Percentiles rank a stretch among this genome's conserved stretches.
Conservation (phyloP, 2,113 vertebrate species). For the Garra rufa region DNA sequence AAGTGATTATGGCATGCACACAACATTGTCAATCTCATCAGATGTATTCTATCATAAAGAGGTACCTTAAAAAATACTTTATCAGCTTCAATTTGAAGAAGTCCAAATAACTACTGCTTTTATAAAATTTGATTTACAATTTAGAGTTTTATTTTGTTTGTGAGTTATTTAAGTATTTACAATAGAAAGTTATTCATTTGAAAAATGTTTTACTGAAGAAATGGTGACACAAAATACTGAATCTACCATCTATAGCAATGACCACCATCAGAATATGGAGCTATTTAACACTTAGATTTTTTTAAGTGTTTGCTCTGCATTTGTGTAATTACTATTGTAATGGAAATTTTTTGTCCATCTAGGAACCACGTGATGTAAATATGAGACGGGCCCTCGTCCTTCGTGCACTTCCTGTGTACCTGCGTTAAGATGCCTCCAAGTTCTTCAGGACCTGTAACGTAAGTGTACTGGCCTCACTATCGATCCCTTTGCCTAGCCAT, state of each 20-base stretch:
- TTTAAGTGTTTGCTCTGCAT: not conserved
- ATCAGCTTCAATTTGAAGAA: not conserved
- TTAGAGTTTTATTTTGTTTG: not conserved
- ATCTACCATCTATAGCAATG: not conserved
- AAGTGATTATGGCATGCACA: not conserved
- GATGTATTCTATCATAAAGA: not conserved
- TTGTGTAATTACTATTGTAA: not conserved
- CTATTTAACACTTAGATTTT: not conserved
- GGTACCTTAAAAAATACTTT: too few relatives aligned
- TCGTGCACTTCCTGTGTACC: conserved; percentile 46
- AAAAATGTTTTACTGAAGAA: not conserved
- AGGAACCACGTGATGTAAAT: conserved; percentile 41
- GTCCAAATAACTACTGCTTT: conserved; percentile 3
- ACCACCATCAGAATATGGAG: conserved; percentile 2
- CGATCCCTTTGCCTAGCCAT: not conserved
- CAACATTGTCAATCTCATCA: not conserved
- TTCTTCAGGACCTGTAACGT: conserved; percentile 49
- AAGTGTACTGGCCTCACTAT: conserved; percentile 1
- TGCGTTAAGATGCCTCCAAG: conserved; percentile 39
- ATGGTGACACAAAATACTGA: not conserved
- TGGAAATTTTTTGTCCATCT: conserved; percentile 13
- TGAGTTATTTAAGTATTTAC: not conserved
- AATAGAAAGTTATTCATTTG: not conserved
- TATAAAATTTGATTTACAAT: not conserved
- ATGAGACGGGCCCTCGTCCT: conserved; percentile 37